Conservation (phyloP, 1,140 invertebrate genomes). For the Penaeus vannamei region DNA sequence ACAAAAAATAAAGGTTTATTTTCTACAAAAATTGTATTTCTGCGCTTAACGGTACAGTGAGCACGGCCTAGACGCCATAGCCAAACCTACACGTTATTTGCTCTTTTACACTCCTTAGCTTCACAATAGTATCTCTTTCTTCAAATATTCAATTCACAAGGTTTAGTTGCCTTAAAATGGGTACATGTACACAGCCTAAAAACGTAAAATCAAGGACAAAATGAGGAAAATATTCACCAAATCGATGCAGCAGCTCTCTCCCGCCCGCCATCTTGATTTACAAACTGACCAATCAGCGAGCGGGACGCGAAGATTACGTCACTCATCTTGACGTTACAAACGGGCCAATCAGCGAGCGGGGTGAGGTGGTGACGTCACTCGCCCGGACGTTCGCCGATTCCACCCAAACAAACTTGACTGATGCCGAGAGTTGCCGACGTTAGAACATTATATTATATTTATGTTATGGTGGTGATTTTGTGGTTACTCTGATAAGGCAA, state of each 20-base stretch:
- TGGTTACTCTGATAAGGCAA: too few relatives aligned
- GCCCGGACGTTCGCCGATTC: too few relatives aligned
- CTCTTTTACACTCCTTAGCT: not conserved
- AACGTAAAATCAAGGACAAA: constrained; percentile 9
- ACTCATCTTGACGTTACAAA: constrained; percentile 46
- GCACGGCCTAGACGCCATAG: not conserved
- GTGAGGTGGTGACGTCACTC: not conserved
- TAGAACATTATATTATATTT: too few relatives aligned
- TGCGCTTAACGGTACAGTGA: constrained; percentile 11
- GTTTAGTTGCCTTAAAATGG: not conserved
- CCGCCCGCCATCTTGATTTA: constrained; percentile 64
- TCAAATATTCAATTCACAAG: not conserved
- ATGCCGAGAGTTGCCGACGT: too few relatives aligned
- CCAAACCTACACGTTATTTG: too few relatives aligned
- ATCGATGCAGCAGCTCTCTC: constrained; percentile 47
- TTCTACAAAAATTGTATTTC: not conserved
- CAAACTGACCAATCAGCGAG: constrained; percentile 61
- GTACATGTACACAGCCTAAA: not conserved
- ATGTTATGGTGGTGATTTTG: too few relatives aligned
- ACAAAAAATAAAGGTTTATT: too few relatives aligned
- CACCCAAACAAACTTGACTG: too few relatives aligned
- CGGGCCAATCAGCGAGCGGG: constrained; percentile 35
- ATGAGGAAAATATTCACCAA: constrained; percentile 49
- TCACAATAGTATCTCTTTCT: not conserved
- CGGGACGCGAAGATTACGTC: constrained; percentile 48